Base-by-base conservation (phyloP, 2,113 vertebrate species). In the Larimichthys polyactis region DNA sequence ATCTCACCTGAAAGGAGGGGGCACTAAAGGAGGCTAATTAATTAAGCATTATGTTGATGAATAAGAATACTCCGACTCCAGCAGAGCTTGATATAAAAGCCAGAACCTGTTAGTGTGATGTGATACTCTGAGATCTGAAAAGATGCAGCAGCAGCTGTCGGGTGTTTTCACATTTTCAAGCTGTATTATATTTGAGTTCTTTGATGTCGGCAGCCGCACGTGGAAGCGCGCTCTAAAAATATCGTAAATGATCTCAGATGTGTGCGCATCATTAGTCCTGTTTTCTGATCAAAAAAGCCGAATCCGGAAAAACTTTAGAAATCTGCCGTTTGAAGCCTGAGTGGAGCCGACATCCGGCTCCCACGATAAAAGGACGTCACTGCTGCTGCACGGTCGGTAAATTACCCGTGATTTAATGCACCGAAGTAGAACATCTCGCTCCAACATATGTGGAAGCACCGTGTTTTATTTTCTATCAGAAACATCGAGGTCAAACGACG, bases 241-340 rank as follows among this genome's bases (percentile, higher is more conserved):
- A 60, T 1, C 5, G 29, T 36, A 11, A 60, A 60, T 32, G 4
- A 27, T 58, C 55, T 58, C 4, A 32, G 17, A 60, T 36, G 29
- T 57, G 11, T 2, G 14, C 14, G 22, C 0, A 24, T 24, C 3
- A 17, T 32, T 17, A 22, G 32, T 19, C 16, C 0, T 0, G 9
- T 14, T 24, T 22, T 55, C 8, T 17, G 22, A 71, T 43, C 4
- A 44, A 51, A 67, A 67, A 46, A 67, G 3, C 3, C 5, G 2
- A 11, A 43, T 29, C 27, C 49, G 3, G 5, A 32, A 58, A 4
- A 51, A 59, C 43, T 14, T 60, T 12, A n/a, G 44, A 69, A 43
- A 52, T 32, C 48, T 55, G 4, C 4, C 3, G 0, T 54, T 63
- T 57, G 2, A 76, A 66, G 2, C n/a, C 10, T 3, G 0, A 73